Percentiles rank a stretch among this genome's conserved stretches.
Evolutionary conservation across 2,113 vertebrate genomes (phyloP).

Genomic region (Pavo muticus): DNA sequence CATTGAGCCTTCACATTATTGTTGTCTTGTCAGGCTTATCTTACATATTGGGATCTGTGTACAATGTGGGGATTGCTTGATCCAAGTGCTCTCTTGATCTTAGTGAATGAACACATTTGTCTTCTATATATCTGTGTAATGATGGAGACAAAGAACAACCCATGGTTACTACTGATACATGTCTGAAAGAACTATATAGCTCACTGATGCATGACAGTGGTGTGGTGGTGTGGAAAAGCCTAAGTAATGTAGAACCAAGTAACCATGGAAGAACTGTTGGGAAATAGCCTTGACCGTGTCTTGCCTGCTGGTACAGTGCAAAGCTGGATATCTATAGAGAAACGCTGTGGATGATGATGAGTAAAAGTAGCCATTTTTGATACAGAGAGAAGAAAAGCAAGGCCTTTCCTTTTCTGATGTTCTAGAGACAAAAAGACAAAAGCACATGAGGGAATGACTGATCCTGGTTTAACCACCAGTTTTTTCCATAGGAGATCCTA

Average conservation of each 20-base stretch:
- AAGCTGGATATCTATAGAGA: background rate
- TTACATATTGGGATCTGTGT: background rate
- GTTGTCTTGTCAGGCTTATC: background rate
- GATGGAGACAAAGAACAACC: background rate
- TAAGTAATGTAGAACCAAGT: background rate
- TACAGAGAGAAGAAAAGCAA: background rate
- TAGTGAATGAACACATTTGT: background rate
- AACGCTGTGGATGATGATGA: background rate
- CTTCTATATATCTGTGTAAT: rapidly evolving
- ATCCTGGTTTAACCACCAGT: background rate
- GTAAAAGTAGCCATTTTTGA: background rate
- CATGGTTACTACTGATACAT: rapidly evolving
- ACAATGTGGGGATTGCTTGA: background rate
- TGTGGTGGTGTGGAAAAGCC: background rate
- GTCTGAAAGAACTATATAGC: background rate
- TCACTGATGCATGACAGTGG: rapidly evolving
- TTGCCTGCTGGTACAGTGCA: background rate
- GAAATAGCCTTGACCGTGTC: background rate
- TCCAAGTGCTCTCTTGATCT: background rate
- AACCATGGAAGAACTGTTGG: background rate
- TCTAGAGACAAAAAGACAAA: background rate
- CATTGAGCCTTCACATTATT: background rate
- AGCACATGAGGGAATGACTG: background rate
- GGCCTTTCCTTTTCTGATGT: background rate
- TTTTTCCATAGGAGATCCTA: background rate